Conservation (phyloP, 2,797 vertebrate genomes). For the Syngnathus acus region DNA sequence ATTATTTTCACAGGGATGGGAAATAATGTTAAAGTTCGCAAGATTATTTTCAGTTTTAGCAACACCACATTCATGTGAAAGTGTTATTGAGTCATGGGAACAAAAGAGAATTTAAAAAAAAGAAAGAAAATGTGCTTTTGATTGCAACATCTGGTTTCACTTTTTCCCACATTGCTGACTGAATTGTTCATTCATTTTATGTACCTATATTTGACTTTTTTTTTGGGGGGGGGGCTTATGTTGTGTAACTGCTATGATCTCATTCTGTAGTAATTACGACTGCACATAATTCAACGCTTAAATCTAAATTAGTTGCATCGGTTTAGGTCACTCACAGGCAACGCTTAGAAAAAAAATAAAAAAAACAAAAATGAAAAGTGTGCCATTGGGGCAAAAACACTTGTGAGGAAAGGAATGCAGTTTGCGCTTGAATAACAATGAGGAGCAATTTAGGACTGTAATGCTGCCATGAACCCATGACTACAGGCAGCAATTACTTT, state of each 20-base stretch:
- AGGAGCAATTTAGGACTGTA: background rate
- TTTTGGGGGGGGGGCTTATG: background rate
- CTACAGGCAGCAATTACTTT: background rate
- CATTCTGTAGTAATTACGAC: background rate
- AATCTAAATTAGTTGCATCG: background rate
- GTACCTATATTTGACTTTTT: background rate
- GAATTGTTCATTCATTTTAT: constrained; percentile 1
- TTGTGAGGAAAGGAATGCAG: background rate
- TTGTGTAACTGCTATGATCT: constrained; percentile 1
- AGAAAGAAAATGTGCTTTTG: background rate
- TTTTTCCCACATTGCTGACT: background rate
- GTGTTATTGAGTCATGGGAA: background rate
- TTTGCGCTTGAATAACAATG: background rate
- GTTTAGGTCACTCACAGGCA: background rate
- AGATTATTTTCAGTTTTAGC: background rate
- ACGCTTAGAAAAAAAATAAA: too few relatives aligned
- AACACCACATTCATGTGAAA: background rate
- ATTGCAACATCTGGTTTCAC: background rate
- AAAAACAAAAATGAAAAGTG: background rate
- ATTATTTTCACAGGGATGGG: background rate
- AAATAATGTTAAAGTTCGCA: background rate
- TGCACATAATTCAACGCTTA: background rate
- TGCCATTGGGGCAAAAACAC: constrained; percentile 1
- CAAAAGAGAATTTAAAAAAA: background rate
- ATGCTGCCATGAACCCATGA: background rate